phyloP scores from a whole-genome alignment of 1,140 invertebrate genomes.

The Drosophila hydei region DNA sequence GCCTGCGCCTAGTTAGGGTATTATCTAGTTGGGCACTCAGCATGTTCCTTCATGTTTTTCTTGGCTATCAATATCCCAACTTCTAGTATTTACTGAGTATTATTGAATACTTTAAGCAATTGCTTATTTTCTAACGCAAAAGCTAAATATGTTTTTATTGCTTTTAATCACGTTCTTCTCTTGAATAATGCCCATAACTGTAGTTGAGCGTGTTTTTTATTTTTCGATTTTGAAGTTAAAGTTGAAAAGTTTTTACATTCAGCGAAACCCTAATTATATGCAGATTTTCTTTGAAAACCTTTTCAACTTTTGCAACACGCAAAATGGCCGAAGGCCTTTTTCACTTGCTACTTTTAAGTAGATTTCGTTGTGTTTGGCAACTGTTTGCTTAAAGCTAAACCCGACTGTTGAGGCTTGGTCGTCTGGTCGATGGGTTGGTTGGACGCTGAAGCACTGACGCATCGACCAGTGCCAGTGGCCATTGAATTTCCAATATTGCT shows the following conservation, averaged over 20 bases:
- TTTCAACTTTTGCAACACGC: neutral
- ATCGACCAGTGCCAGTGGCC: conserved; percentile 11
- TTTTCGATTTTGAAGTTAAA: neutral
- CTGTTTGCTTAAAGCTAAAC: conserved; percentile 33
- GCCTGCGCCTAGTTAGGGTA: too few species aligned
- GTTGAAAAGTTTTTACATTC: conserved; percentile 4
- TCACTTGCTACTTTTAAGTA: conserved; percentile 1
- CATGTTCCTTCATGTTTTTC: too few species aligned
- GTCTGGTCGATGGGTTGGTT: neutral
- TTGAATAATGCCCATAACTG: too few species aligned
- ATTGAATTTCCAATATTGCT: conserved; percentile 38
- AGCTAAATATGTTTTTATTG: too few species aligned
- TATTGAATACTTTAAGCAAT: too few species aligned
- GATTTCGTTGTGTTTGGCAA: conserved; percentile 19
- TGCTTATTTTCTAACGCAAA: too few species aligned
- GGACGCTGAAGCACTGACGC: conserved; percentile 4
- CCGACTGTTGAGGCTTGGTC: neutral
- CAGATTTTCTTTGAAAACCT: conserved; percentile 16
- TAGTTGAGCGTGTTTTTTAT: neutral
- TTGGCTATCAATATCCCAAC: too few species aligned
- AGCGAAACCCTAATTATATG: conserved; percentile 15
- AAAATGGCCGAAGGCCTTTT: conserved; percentile 9
- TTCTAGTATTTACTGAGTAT: too few species aligned
- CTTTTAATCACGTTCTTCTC: too few species aligned
- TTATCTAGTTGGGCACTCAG: too few species aligned